phyloP scores from a whole-genome alignment of 2,113 vertebrate species.

The Sciurus niger region DNA sequence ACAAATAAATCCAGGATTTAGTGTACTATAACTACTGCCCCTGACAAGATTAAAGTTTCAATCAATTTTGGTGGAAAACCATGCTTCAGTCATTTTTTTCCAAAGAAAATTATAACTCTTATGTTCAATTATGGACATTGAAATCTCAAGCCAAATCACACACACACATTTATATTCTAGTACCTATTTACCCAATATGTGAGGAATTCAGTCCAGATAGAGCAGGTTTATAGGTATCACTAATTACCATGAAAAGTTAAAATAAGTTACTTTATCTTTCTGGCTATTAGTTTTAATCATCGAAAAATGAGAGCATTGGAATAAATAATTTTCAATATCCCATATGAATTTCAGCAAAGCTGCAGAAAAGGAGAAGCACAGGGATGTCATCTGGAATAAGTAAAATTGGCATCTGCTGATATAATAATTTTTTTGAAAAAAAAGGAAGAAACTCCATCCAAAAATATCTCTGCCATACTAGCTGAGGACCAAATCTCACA shows the following conservation, averaged over 20 bases:
- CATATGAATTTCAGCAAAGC: slow-evolving; percentile 51
- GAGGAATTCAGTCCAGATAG: slow-evolving; percentile 67
- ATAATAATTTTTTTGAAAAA: slow-evolving; percentile 32
- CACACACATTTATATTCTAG: slow-evolving; percentile 56
- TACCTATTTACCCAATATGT: slow-evolving; percentile 62
- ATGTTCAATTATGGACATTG: slow-evolving; percentile 44
- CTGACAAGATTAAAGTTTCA: slow-evolving; percentile 54
- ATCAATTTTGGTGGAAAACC: slow-evolving; percentile 58
- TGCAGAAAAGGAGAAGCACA: slow-evolving; percentile 25
- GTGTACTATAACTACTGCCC: neutral
- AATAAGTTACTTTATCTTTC: slow-evolving; percentile 49
- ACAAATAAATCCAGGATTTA: slow-evolving; percentile 20
- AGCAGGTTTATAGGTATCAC: slow-evolving; percentile 44
- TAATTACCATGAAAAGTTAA: slow-evolving; percentile 28
- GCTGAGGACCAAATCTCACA: neutral
- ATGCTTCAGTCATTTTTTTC: slow-evolving; percentile 46
- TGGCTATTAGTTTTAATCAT: slow-evolving; percentile 67
- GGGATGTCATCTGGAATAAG: slow-evolving; percentile 32
- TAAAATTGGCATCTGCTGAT: slow-evolving; percentile 45
- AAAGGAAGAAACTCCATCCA: slow-evolving; percentile 39
- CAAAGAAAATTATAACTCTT: slow-evolving; percentile 73
- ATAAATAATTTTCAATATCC: slow-evolving; percentile 31
- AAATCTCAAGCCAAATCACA: slow-evolving; percentile 66
- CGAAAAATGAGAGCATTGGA: slow-evolving; percentile 57
- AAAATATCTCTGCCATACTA: slow-evolving; percentile 58